phyloP scores from a whole-genome alignment of 2,888 invertebrate genomes.

The Chalcosyrphus nemorum region DNA sequence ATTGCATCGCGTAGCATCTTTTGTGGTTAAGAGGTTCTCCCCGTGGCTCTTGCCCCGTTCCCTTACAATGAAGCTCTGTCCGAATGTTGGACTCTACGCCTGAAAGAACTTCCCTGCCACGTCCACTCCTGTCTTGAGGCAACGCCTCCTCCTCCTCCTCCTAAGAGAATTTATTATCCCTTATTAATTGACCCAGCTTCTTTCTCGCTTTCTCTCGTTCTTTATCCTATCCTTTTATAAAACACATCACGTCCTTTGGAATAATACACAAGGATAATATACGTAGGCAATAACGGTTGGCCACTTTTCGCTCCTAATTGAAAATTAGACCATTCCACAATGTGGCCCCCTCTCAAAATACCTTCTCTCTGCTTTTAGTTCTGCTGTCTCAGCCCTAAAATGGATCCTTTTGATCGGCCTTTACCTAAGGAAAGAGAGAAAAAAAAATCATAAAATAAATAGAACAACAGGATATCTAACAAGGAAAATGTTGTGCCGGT shows the following conservation, averaged over 20 bases:
- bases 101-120: too few species aligned
- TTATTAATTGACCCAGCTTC: conserved; percentile 39
- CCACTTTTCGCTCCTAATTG: conserved; percentile 65
- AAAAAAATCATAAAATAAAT: background rate
- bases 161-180: conserved; percentile 7
- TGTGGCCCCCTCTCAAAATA: background rate
- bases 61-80: too few species aligned
- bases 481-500: conserved; percentile 35
- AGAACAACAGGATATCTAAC: conserved; percentile 15
- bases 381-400: conserved; percentile 40
- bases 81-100: too few species aligned
- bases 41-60: too few species aligned
- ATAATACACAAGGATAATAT: conserved; percentile 49
- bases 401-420: conserved; percentile 32
- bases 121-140: background rate
- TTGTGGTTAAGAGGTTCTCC: too few species aligned
- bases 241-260: conserved; percentile 51
- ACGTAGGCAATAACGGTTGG: conserved; percentile 51
- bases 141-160: background rate
- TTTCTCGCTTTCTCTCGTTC: background rate
- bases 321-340: conserved; percentile 63
- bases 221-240: conserved; percentile 14
- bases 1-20: too few species aligned
- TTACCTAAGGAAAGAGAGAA: conserved; percentile 14
- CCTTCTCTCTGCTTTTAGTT: conserved; percentile 13